These are phyloP conservation scores for Gymnoscelis rufifasciata DNA, from an alignment of 2,888 invertebrate genomes.

Conservation along the genomic window DNA sequence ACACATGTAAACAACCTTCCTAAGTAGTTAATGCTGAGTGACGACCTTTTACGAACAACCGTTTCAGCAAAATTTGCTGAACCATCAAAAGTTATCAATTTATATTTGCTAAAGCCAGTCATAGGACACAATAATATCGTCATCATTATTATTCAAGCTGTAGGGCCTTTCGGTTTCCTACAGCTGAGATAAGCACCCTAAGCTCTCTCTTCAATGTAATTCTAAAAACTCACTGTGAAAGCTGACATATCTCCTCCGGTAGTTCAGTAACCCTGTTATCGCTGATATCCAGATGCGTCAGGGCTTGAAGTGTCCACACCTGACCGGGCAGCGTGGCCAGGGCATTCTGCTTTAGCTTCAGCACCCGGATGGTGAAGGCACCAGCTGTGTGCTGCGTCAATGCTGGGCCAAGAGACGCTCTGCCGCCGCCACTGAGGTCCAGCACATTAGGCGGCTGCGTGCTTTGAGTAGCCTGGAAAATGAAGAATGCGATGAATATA, in stretches of 20 bases:
- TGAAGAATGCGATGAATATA: conserved; percentile 4
- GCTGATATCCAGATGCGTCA: conserved; percentile 83
- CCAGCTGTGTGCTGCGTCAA: conserved; percentile 55
- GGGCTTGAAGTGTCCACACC: conserved; percentile 77
- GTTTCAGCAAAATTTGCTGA: no score
- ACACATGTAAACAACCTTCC: no score
- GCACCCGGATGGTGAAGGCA: conserved; percentile 59
- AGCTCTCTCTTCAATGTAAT: no score
- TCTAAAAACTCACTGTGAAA: conserved; percentile 68
- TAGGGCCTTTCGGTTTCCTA: no score
- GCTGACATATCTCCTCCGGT: conserved; percentile 80
- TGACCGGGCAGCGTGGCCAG: conserved; percentile 80
- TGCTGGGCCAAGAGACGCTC: conserved; percentile 52
- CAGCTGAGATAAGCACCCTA: no score
- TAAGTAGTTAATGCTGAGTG: no score
- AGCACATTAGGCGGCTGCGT: conserved; percentile 68
- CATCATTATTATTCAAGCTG: no score
- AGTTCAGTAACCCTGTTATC: conserved; percentile 82
- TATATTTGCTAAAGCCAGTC: no score
- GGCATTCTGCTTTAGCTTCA: conserved; percentile 71
- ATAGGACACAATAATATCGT: no score
- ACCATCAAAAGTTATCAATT: no score
- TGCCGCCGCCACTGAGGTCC: conserved; percentile 64
- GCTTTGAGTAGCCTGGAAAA: conserved; percentile 65
- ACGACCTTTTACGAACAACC: no score